A percentile compares a stretch with the other conserved stretches of the same genome.
These are phyloP conservation scores for human DNA, from an alignment of 2,113 vertebrate genomes.

Conservation along the genomic window DNA sequence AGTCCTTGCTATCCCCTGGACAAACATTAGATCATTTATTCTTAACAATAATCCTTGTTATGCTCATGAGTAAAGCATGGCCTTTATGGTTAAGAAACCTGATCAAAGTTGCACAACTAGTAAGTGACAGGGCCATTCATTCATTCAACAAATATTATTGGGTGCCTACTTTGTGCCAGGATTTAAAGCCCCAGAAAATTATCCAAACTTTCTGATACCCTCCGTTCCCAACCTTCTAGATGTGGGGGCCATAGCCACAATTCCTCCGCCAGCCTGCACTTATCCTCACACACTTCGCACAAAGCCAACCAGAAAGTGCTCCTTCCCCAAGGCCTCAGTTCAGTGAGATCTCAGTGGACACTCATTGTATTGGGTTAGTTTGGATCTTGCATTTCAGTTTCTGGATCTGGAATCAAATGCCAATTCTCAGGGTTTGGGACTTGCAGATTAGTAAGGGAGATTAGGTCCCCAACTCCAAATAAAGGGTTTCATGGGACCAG, in stretches of 20 bases:
- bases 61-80: background rate
- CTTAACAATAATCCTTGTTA: constrained; percentile 48
- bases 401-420: constrained; percentile 14
- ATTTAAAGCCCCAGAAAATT: background rate
- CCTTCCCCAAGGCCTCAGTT: background rate
- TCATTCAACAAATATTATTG: constrained; percentile 12
- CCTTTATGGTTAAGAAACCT: constrained; percentile 38
- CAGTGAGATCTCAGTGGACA: background rate
- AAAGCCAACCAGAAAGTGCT: background rate
- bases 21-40: constrained; percentile 55
- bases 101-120: constrained; percentile 17
- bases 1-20: background rate
- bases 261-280: background rate
- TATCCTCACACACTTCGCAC: background rate
- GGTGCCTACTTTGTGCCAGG: background rate
- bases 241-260: background rate
- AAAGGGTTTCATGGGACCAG: background rate
- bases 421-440: background rate
- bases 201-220: background rate
- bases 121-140: background rate
- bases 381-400: background rate
- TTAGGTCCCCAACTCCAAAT: background rate
- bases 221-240: background rate
- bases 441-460: background rate
- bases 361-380: background rate